Evolutionary conservation across 2,113 vertebrate species (phyloP).

Genomic region (Pachypanchax playfairii): DNA sequence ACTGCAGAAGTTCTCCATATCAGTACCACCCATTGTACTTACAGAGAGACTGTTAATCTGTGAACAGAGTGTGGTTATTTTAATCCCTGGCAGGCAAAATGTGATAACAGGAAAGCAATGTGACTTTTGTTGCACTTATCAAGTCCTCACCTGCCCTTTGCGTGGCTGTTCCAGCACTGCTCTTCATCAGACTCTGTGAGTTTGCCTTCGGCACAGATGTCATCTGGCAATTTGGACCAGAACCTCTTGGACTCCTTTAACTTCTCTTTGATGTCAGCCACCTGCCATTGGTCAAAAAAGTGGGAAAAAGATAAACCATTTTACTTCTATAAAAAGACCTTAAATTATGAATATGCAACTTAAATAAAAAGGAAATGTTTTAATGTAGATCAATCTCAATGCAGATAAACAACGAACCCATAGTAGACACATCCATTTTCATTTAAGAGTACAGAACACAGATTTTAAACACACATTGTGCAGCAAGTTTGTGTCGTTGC

Average conservation of each 20-base stretch:
- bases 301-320: constrained; percentile 1
- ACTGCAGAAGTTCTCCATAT: constrained; percentile 45
- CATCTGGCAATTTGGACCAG: constrained; percentile 91
- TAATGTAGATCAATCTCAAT: neutral
- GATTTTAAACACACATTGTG: constrained; percentile 17
- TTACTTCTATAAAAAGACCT: neutral
- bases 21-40: constrained; percentile 57
- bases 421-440: neutral
- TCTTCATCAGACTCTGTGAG: constrained; percentile 87
- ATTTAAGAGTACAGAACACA: neutral
- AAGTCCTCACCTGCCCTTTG: constrained; percentile 90
- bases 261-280: constrained; percentile 94
- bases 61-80: constrained; percentile 61
- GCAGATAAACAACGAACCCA: neutral
- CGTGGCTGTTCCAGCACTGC: constrained; percentile 97
- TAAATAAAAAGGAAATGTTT: neutral
- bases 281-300: constrained; percentile 79
- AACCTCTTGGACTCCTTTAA: constrained; percentile 93
- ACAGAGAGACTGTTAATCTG: constrained; percentile 57
- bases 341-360: neutral
- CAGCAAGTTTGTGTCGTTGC: constrained; percentile 19
- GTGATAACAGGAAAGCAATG: constrained; percentile 50
- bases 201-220: constrained; percentile 87
- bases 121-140: constrained; percentile 32
- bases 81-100: constrained; percentile 63